Evolutionary conservation across 2,113 vertebrate species (phyloP).

Genomic region (Melanerpes formicivorus): DNA sequence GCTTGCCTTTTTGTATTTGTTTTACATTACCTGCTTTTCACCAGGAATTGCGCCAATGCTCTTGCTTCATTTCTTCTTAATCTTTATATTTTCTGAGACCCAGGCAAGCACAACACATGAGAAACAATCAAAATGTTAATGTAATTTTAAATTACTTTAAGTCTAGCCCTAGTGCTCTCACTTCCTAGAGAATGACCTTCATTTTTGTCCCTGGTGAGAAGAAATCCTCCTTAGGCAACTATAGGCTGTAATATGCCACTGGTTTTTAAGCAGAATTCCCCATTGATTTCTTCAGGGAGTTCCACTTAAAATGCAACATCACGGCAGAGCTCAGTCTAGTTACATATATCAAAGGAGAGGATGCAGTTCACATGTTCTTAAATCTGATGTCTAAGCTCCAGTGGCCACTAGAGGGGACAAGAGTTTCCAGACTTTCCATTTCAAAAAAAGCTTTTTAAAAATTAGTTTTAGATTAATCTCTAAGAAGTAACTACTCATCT

Average conservation of each 20-base stretch:
- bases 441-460: neutral
- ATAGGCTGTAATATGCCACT: neutral
- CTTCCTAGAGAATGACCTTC: conserved; percentile 43
- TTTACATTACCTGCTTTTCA: neutral
- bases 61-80: neutral
- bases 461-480: neutral
- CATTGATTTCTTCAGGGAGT: conserved; percentile 58
- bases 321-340: conserved; percentile 23
- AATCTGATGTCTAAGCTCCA: neutral
- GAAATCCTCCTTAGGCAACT: conserved; percentile 37
- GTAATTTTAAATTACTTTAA: conserved; percentile 51
- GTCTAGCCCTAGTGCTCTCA: neutral
- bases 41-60: neutral
- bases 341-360: neutral
- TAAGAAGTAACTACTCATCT: conserved; percentile 8
- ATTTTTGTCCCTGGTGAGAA: conserved; percentile 46
- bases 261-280: conserved; percentile 44
- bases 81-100: neutral
- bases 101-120: neutral
- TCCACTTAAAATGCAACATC: conserved; percentile 45
- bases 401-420: conserved; percentile 38
- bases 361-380: neutral
- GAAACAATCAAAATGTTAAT: conserved; percentile 60
- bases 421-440: neutral
- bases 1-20: neutral